Base-by-base conservation (phyloP, 2,888 invertebrate genomes). In the Plebejus anna region DNA sequence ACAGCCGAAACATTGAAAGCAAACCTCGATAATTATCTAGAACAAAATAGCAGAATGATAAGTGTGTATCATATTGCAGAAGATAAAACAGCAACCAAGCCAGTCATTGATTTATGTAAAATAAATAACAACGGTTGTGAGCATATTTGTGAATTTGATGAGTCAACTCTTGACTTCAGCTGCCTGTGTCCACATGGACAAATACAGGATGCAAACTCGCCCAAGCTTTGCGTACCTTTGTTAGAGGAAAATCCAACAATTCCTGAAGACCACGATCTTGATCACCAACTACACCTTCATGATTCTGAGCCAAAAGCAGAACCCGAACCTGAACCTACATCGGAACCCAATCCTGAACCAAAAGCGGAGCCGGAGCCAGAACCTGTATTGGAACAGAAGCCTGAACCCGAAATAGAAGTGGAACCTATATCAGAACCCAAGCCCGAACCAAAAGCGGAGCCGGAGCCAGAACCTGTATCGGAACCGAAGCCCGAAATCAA, bases 61-160 rank as follows among this genome's bases (percentile, higher is more conserved):
- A 91, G 90, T 70, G 85, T 93, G 57, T 94, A 94, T 80, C 94
- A 95, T 76, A 85, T 96, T 16, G 90, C 91, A 38, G 91, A 95
- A 78, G 92, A 94, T 82, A 87, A 87, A 28, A 82, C 88, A 78
- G 70, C 80, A 1, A 82, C 89, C 1, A 86, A 84, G 78, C 95
- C 87, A 81, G 94, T 97, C 70, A 86, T 95, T 36, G 95, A 96
- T 87, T 87, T 95, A 78, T 97, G 96, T 86, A 94, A 95, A 87
- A 94, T 95, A 77, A 94, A 95, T 79, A 95, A 95, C 78, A 94
- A 96, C 80, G 90, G 94, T 75, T 97, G 97, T 84, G 95, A 96
- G 80, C 93, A 96, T 80, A 91, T 89, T 13, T 97, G 97, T 85
- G 88, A 91, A 76, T 97, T 96, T 83, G 95, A 96, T 85, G 95